Percentiles rank a stretch among this genome's conserved stretches.
Conservation (phyloP, 2,888 invertebrate genomes). For the Scrobipalpa costella region DNA sequence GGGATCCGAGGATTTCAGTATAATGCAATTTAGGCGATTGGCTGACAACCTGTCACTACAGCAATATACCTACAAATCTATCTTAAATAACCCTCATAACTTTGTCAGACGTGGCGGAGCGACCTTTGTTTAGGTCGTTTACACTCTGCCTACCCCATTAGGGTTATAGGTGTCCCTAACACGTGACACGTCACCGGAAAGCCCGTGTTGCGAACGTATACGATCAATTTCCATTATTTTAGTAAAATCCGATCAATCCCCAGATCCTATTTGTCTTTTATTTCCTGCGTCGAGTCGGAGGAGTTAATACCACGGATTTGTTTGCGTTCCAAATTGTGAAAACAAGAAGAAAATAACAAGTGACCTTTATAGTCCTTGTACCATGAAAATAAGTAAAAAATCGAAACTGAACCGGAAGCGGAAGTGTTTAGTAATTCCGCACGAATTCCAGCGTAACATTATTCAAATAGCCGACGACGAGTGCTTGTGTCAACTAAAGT, state of each 20-base stretch:
- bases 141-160: no score
- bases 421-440: neutral
- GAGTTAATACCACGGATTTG: slow-evolving; percentile 25
- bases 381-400: neutral
- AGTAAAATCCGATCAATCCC: slow-evolving; percentile 24
- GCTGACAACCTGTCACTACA: no score
- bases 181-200: neutral
- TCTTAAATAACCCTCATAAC: no score
- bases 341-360: slow-evolving; percentile 24
- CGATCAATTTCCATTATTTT: slow-evolving; percentile 22
- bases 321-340: slow-evolving; percentile 24
- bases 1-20: no score
- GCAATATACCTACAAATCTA: no score
- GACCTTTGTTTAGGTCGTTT: no score
- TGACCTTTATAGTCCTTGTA: neutral
- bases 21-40: no score
- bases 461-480: neutral
- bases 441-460: neutral
- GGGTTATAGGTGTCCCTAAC: no score
- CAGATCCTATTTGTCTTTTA: slow-evolving; percentile 27
- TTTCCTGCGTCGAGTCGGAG: slow-evolving; percentile 21
- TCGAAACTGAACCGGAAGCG: neutral
- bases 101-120: no score
- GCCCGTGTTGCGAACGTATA: neutral
- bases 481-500: neutral